Evolutionary conservation across 1,140 invertebrate species (phyloP).

Genomic region (Conus betulinus): DNA sequence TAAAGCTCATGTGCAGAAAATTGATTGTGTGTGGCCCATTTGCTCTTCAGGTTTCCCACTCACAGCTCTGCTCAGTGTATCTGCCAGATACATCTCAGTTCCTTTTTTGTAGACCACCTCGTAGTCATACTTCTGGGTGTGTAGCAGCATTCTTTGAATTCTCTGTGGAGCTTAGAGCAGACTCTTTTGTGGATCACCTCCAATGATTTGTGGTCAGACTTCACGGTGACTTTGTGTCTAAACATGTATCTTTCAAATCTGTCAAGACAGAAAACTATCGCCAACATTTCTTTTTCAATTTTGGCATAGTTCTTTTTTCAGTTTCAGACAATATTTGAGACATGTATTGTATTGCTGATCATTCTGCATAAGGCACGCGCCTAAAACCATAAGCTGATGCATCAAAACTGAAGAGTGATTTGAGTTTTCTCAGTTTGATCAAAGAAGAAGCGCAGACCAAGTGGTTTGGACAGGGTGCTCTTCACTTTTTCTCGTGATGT

Average conservation of each 20-base stretch:
- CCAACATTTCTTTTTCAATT: conserved; percentile 76
- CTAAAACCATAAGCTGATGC: conserved; percentile 16
- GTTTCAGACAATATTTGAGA: conserved; percentile 67
- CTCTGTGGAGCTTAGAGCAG: conserved; percentile 43
- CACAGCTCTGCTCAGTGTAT: conserved; percentile 51
- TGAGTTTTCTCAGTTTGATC: background rate
- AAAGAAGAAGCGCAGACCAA: background rate
- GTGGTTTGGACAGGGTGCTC: background rate
- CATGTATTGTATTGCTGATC: conserved; percentile 69
- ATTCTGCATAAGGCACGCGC: background rate
- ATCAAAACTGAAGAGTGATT: conserved; percentile 5
- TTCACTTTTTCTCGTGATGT: conserved; percentile 5
- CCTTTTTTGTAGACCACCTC: conserved; percentile 68
- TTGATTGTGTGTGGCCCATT: background rate
- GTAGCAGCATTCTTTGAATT: conserved; percentile 60
- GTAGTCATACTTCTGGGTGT: conserved; percentile 74
- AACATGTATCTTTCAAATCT: conserved; percentile 74
- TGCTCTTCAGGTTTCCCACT: background rate
- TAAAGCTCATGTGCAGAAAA: conserved; percentile 6
- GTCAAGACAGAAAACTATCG: conserved; percentile 67
- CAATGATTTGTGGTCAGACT: conserved; percentile 50
- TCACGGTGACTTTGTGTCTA: conserved; percentile 56
- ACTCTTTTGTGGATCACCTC: conserved; percentile 48
- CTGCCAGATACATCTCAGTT: conserved; percentile 74
- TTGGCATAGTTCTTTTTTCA: conserved; percentile 72